Conservation (phyloP, 2,888 invertebrate genomes). For the Diaprepes abbreviatus region DNA sequence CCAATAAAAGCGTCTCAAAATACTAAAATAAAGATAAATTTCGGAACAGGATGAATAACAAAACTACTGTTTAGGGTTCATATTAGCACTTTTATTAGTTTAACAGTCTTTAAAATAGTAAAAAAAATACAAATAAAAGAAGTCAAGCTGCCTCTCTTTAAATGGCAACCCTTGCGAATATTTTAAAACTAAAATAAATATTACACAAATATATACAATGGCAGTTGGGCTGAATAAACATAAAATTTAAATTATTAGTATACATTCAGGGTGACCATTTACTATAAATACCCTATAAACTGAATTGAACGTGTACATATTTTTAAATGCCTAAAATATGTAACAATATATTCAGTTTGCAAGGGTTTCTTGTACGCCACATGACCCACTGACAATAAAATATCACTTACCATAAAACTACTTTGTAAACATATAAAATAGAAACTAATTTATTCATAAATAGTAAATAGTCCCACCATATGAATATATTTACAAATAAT, state of each 20-base stretch:
- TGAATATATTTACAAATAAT: conserved; percentile 6
- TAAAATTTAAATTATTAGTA: conserved; percentile 43
- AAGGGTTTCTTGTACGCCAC: not conserved
- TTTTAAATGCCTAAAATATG: too few relatives aligned
- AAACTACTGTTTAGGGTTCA: conserved; percentile 16
- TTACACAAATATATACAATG: conserved; percentile 52
- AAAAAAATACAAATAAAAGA: conserved; percentile 48
- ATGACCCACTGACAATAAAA: too few relatives aligned
- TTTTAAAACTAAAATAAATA: conserved; percentile 52
- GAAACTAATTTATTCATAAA: too few relatives aligned
- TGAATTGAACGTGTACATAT: too few relatives aligned
- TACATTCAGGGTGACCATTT: conserved; percentile 20
- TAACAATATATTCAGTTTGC: too few relatives aligned
- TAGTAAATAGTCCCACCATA: conserved; percentile 5
- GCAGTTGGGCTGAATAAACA: conserved; percentile 53
- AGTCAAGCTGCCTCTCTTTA: conserved; percentile 28
- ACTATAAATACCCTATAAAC: too few relatives aligned
- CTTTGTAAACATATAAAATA: too few relatives aligned
- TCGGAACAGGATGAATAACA: too few relatives aligned
- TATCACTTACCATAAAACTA: too few relatives aligned
- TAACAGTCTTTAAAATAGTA: conserved; percentile 53
- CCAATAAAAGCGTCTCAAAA: too few relatives aligned
- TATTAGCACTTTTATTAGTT: conserved; percentile 50
- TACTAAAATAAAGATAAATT: too few relatives aligned
- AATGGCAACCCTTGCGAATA: conserved; percentile 29